These are phyloP conservation scores for Syngnathus rostellatus DNA, from an alignment of 2,797 vertebrate genomes.

Conservation along the genomic window DNA sequence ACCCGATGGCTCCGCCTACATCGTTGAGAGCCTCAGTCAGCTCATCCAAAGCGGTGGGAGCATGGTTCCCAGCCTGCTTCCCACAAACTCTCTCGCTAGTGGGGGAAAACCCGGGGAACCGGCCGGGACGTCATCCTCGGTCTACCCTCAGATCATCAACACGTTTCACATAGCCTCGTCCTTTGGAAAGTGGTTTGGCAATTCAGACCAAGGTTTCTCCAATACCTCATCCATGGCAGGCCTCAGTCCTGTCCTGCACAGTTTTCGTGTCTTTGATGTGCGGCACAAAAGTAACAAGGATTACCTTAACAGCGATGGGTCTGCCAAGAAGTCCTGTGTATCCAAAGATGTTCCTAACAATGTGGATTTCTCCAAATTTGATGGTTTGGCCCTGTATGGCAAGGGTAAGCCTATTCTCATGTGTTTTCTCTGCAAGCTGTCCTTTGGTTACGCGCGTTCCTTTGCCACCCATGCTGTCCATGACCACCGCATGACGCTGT, in stretches of 20 bases:
- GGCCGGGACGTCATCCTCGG: conserved; percentile 82
- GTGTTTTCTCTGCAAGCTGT: conserved; percentile 99
- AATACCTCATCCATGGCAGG: conserved; percentile 99
- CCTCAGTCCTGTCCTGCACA: conserved; percentile 99
- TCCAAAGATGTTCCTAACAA: conserved; percentile 99
- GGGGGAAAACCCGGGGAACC: conserved; percentile 74
- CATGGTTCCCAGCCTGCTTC: conserved; percentile 70
- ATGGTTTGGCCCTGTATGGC: conserved; percentile 95
- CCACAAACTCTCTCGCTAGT: conserved; percentile 81
- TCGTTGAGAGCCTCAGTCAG: conserved; percentile 99
- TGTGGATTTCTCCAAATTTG: conserved; percentile 99
- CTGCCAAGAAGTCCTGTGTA: conserved; percentile 99
- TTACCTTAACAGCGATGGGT: conserved; percentile 99
- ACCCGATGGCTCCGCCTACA: conserved; percentile 97
- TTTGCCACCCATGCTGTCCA: conserved; percentile 98
- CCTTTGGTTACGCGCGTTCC: conserved; percentile 96
- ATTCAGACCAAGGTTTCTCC: conserved; percentile 96
- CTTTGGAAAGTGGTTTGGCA: conserved; percentile 99
- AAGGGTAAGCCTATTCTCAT: conserved; percentile 99
- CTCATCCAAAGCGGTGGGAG: conserved; percentile 86
- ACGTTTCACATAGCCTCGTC: conserved; percentile 99
- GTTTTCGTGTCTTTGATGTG: conserved; percentile 99
- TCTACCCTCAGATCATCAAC: conserved; percentile 99
- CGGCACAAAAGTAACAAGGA: conserved; percentile 99
- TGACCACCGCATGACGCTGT: conserved; percentile 98